These are phyloP conservation scores for Phylloscopus trochiloides DNA, from an alignment of 2,113 vertebrate genomes.

Conservation along the genomic window DNA sequence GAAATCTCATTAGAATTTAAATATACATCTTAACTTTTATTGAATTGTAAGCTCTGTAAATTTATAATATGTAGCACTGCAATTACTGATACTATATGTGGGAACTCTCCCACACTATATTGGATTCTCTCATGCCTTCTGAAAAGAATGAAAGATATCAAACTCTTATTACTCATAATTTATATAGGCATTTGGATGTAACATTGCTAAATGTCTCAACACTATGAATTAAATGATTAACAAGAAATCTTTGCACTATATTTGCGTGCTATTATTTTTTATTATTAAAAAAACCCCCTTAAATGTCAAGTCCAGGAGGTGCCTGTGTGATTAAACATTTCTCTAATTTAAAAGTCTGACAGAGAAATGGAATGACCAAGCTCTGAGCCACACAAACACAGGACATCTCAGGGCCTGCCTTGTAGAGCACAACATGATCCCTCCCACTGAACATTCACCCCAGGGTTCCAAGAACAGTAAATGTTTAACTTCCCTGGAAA, in stretches of 20 bases:
- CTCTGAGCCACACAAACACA: neutral
- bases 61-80: neutral
- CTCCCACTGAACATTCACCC: neutral
- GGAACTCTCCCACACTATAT: neutral
- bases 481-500: slow-evolving; percentile 35
- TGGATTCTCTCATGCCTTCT: neutral
- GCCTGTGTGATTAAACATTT: neutral
- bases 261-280: neutral
- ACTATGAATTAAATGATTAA: neutral
- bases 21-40: neutral
- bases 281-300: neutral
- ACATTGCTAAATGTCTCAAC: neutral
- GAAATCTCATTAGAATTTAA: neutral
- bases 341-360: neutral
- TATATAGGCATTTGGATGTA: neutral
- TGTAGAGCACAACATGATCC: neutral
- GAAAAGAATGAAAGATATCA: neutral
- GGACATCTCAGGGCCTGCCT: neutral
- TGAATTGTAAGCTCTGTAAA: neutral
- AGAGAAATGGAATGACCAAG: neutral
- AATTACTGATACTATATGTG: neutral
- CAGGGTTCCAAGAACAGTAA: neutral
- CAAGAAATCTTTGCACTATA: neutral
- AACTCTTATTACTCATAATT: neutral
- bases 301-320: neutral